Evolutionary conservation across 2,113 vertebrate species (phyloP).

Genomic region (Dunckerocampus dactyliophorus): DNA sequence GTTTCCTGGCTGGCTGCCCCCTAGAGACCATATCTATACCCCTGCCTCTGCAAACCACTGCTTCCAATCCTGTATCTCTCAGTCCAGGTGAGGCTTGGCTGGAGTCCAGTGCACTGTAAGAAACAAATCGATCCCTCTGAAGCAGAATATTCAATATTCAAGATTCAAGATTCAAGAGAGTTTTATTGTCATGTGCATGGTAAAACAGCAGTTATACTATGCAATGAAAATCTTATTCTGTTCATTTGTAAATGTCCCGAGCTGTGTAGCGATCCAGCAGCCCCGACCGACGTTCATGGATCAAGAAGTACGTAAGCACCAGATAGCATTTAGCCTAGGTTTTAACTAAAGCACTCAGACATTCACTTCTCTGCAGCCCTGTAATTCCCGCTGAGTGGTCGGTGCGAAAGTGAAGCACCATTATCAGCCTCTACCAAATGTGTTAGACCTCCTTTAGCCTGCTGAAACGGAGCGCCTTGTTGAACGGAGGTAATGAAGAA

Average conservation of each 20-base stretch:
- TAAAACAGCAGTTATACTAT: too few species aligned
- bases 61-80: too few species aligned
- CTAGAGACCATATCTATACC: constrained; percentile 41
- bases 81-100: constrained; percentile 63
- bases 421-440: constrained; percentile 69
- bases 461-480: constrained; percentile 58
- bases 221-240: too few species aligned
- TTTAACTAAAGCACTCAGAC: constrained; percentile 69
- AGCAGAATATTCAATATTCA: too few species aligned
- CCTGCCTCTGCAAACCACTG: constrained; percentile 57
- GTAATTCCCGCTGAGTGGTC: constrained; percentile 68
- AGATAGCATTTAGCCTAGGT: constrained; percentile 69
- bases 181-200: too few species aligned
- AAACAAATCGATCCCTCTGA: too few species aligned
- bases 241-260: constrained; percentile 62
- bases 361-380: constrained; percentile 60
- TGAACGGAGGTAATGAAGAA: constrained; percentile 56
- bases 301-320: constrained; percentile 63
- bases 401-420: constrained; percentile 64
- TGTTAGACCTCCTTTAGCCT: constrained; percentile 64
- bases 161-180: too few species aligned
- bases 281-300: constrained; percentile 47
- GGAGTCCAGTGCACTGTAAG: too few species aligned
- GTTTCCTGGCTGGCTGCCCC: constrained; percentile 49
- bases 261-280: constrained; percentile 55